These are phyloP conservation scores for Cataglyphis albicans DNA, from an alignment of 2,888 invertebrate genomes.

Conservation along the genomic window DNA sequence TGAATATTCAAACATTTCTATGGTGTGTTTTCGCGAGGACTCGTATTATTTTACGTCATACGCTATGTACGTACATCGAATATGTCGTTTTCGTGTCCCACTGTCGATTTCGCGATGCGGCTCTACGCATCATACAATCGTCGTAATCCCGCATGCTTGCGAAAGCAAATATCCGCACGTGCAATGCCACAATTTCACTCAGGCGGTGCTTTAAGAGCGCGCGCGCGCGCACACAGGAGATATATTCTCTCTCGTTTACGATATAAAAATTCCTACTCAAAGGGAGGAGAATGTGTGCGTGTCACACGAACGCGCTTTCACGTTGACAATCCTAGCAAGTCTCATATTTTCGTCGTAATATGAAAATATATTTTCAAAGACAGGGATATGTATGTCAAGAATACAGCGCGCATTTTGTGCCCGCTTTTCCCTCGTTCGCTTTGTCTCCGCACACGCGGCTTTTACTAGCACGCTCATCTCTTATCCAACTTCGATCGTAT, in stretches of 20 bases:
- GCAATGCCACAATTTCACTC: constrained; percentile 36
- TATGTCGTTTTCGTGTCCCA: constrained; percentile 32
- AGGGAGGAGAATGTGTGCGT: constrained; percentile 26
- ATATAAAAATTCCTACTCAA: constrained; percentile 52
- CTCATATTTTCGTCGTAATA: constrained; percentile 54
- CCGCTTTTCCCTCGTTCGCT: constrained; percentile 16
- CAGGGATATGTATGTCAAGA: constrained; percentile 49
- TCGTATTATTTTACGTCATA: neutral
- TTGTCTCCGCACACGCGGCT: neutral
- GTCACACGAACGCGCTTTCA: constrained; percentile 36
- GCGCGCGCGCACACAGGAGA: too few relatives aligned
- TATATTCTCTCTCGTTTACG: constrained; percentile 45
- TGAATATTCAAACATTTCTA: neutral
- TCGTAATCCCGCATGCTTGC: constrained; percentile 33
- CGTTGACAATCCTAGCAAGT: constrained; percentile 46
- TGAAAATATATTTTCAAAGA: constrained; percentile 57
- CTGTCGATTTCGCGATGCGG: constrained; percentile 41
- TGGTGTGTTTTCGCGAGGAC: neutral
- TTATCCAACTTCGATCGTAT: constrained; percentile 31
- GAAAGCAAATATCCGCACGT: constrained; percentile 33
- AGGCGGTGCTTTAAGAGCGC: constrained; percentile 4
- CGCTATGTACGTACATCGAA: constrained; percentile 24
- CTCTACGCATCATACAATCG: constrained; percentile 32
- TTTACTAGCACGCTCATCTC: constrained; percentile 10
- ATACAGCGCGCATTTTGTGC: constrained; percentile 25